Evolutionary conservation across 2,888 invertebrate genomes (phyloP), one percentile per base, ranked within the genome.

Genomic region (Cheilosia variabilis): DNA sequence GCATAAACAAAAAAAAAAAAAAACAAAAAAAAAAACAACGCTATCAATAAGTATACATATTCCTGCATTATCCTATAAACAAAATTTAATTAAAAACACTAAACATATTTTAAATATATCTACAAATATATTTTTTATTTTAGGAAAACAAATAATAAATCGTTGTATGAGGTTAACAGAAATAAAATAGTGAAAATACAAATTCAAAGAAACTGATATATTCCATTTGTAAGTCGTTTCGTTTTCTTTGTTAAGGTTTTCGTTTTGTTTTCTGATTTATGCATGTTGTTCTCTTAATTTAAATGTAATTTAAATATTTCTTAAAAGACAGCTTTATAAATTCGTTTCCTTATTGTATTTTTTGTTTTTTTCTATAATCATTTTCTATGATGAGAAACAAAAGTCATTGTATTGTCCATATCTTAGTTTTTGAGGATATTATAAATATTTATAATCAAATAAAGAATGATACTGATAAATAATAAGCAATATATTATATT

Each of bases 391-490:
- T 22, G 27, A 57, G 50, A 66, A 47, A 69, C 45, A 62, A 72
- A 69, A 13, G 57, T 65, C 45, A 71, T 75, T 69, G 65, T 55
- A 79, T 75, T 84, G 84, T 84, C 84, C 84, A 84, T 84, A 84
- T 80, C 79, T 84, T 84, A 84, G 47, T 76, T 52, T 84, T 79
- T 84, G 75, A 84, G 84, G 60, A 75, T 75, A 84, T 75, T 69
- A 79, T 84, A 47, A 47, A 47, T 47, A 37, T 37, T 37, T 37
- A 37, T 37, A 52, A 84, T 84, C 75, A 75, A 84, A 84, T 84
- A 84, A 84, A 84, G 75, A 84, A 79, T 60, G 84, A 84, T 84
- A 84, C 84, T 84, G 84, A 84, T 84, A 84, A 65, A 63, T 84
- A 80, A 69, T 84, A 84, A 84, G 84, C 66, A 60, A 75, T 45